Conservation (phyloP, 2,888 invertebrate species). For the Metallyticus violacea region DNA sequence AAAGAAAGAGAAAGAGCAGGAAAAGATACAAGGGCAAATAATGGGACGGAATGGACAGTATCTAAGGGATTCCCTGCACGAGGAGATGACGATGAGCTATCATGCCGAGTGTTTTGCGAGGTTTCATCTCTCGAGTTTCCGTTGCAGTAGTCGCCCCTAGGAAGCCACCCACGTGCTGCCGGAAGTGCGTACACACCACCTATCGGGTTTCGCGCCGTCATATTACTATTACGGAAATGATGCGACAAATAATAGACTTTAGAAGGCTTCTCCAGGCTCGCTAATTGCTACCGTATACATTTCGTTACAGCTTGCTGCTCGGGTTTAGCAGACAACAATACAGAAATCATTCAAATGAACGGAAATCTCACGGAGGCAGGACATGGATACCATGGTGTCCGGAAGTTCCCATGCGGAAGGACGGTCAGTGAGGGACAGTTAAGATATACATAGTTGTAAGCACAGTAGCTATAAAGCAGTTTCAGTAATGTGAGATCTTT, state of each 20-base stretch:
- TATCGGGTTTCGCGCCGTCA: neutral
- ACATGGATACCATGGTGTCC: neutral
- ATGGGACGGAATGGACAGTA: too few relatives aligned
- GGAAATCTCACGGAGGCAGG: too few relatives aligned
- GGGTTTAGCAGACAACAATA: neutral
- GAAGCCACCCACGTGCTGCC: neutral
- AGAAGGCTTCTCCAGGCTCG: neutral
- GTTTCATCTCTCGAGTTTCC: neutral
- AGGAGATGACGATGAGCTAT: neutral
- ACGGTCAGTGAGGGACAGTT: too few relatives aligned
- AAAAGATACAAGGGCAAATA: too few relatives aligned
- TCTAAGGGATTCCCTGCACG: too few relatives aligned
- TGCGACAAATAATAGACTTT: neutral
- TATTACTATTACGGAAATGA: neutral
- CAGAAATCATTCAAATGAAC: neutral
- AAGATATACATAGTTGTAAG: too few relatives aligned
- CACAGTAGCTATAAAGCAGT: too few relatives aligned
- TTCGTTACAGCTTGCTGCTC: neutral
- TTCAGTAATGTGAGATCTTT: too few relatives aligned
- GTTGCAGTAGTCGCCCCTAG: neutral
- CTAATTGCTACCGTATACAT: neutral
- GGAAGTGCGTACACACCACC: neutral
- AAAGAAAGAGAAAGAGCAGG: too few relatives aligned
- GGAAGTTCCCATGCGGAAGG: neutral
- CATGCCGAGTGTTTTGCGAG: neutral